Percentiles rank a stretch among this genome's conserved stretches.
phyloP scores from a whole-genome alignment of 2,888 invertebrate genomes.

The Limnephilus rhombicus region DNA sequence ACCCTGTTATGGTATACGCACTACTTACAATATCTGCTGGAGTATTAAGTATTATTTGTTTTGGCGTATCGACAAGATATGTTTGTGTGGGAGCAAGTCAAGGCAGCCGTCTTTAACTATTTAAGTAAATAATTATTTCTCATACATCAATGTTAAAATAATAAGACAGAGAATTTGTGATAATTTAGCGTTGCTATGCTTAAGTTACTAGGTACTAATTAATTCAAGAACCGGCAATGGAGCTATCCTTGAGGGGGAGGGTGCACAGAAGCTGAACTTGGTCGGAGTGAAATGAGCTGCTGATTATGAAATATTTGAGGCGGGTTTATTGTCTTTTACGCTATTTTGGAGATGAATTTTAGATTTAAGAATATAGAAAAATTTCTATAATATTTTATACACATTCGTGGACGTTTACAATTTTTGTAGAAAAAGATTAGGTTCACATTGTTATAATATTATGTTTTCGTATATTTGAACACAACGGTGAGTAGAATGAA shows the following conservation, averaged over 20 bases:
- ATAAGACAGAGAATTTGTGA: constrained; percentile 31
- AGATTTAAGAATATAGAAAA: no score
- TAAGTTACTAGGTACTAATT: constrained; percentile 3
- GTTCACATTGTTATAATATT: no score
- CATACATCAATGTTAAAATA: constrained; percentile 29
- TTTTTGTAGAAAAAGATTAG: no score
- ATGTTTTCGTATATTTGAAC: no score
- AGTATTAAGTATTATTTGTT: constrained; percentile 49
- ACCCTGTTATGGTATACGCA: constrained; percentile 1
- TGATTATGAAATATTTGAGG: not conserved
- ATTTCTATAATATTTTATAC: no score
- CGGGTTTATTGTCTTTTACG: no score
- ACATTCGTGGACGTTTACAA: no score
- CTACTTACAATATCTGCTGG: constrained; percentile 20
- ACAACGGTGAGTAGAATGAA: no score
- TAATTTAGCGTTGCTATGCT: constrained; percentile 18
- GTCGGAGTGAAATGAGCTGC: not conserved
- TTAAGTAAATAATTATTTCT: constrained; percentile 40
- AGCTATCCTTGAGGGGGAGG: not conserved
- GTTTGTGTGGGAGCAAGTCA: constrained; percentile 31
- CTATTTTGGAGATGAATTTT: no score
- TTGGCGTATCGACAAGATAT: constrained; percentile 41
- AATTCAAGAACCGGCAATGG: constrained; percentile 6
- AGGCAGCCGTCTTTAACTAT: constrained; percentile 38
- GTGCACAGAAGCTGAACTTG: not conserved